Base-by-base conservation (phyloP, 2,797 vertebrate species). In the Arrhamphus sclerolepis region DNA sequence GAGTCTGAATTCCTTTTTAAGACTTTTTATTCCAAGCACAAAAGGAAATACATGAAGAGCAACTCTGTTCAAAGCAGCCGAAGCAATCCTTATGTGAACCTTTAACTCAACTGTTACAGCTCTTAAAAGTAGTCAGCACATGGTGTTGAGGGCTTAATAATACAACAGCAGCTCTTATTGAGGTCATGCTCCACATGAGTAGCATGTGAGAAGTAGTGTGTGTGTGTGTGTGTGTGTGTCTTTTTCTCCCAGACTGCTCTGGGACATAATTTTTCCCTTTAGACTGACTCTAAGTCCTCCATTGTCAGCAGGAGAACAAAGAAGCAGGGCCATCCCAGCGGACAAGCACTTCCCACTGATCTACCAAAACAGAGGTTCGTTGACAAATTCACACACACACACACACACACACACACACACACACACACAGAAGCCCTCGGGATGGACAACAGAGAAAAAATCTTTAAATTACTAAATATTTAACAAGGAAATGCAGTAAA, bases 301-400 rank as follows among this genome's bases (percentile, higher is more conserved):
- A 73, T 80, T 89, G 89, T 87, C 85, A 89, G 85, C 82, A 77
- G 75, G 66, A 86, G 89, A 91, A 88, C 89, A 92, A 91, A 92
- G 89, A 89, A 81, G 73, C 71, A 62, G 68, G 62, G 70, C 72
- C 79, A 62, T 89, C 88, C 80, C 81, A 41, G 66, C 17, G 64
- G 79, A 88, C 70, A 8, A 57, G 68, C 82, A 79, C 77, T 81
- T 89, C 80, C 59, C 81, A 87, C 86, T 87, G 84, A 89, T 84
- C 82, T 81, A 82, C 85, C 83, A 78, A 86, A 88, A 86, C 81
- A 87, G 73, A 84, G 48, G 58, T 54, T 68, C 2, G 10, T 73
- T 75, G 70, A 70, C 62, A 81, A 64, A 80, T 54, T 77, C 69
- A 74, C 68, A 72, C 16, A 58, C 39, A 56, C 46, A 65, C 31